phyloP scores from a whole-genome alignment of 2,888 invertebrate genomes.

The Litoditis marina region DNA sequence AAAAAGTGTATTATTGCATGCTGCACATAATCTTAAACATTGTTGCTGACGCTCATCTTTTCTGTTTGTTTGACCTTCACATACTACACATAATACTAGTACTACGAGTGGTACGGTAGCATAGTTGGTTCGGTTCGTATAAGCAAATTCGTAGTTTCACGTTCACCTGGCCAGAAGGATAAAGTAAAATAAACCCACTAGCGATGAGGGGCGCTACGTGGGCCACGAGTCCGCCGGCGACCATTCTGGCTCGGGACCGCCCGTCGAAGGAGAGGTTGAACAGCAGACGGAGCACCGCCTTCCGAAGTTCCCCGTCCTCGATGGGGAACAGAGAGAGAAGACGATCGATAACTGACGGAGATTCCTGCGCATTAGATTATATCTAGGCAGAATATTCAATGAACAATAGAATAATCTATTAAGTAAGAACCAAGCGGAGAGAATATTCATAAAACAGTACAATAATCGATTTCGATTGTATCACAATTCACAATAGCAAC shows the following conservation, averaged over 20 bases:
- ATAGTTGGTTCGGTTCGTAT: neutral
- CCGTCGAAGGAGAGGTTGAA: constrained; percentile 94
- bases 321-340: constrained; percentile 75
- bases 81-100: no score
- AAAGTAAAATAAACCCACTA: constrained; percentile 68
- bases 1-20: no score
- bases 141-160: no score
- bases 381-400: constrained; percentile 12
- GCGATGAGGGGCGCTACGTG: constrained; percentile 80
- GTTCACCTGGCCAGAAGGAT: no score
- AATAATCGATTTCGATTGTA: no score
- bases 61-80: no score
- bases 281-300: constrained; percentile 69
- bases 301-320: constrained; percentile 27
- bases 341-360: constrained; percentile 78
- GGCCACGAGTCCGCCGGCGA: constrained; percentile 81
- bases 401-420: constrained; percentile 14
- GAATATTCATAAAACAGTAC: neutral
- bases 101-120: no score
- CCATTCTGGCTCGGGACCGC: constrained; percentile 81
- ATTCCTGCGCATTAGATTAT: constrained; percentile 76
- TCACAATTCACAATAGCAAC: no score
- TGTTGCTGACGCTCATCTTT: no score
- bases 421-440: neutral
- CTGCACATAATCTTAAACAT: no score